Evolutionary conservation across 2,888 invertebrate species (phyloP).

Genomic region (Rhagium mordax): DNA sequence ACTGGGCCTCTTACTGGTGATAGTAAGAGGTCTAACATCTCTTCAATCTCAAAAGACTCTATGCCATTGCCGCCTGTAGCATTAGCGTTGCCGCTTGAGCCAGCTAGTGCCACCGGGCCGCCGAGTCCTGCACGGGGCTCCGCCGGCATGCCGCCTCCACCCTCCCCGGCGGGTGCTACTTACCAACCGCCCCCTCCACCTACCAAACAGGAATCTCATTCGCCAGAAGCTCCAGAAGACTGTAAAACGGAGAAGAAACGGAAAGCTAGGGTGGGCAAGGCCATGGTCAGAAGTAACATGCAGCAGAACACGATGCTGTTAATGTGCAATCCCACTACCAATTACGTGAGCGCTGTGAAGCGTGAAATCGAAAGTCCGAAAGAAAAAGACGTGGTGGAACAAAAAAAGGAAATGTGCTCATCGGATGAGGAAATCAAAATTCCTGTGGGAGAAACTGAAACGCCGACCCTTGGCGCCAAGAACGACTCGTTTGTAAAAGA

Average conservation of each 20-base stretch:
- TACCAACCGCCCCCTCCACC: slow-evolving; percentile 66
- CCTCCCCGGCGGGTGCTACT: slow-evolving; percentile 72
- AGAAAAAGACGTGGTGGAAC: slow-evolving; percentile 61
- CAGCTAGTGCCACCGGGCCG: slow-evolving; percentile 73
- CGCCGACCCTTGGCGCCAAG: slow-evolving; percentile 38
- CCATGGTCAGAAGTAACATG: slow-evolving; percentile 78
- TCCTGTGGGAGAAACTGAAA: slow-evolving; percentile 33
- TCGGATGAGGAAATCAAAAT: slow-evolving; percentile 49
- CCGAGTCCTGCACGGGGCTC: slow-evolving; percentile 81
- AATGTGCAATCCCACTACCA: slow-evolving; percentile 66
- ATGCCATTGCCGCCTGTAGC: slow-evolving; percentile 70
- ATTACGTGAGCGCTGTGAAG: slow-evolving; percentile 63
- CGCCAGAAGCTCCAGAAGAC: slow-evolving; percentile 54
- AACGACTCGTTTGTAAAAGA: slow-evolving; percentile 34
- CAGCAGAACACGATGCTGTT: slow-evolving; percentile 71
- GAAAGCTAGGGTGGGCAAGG: slow-evolving; percentile 76
- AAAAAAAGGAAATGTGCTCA: slow-evolving; percentile 54
- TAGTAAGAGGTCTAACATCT: slow-evolving; percentile 79
- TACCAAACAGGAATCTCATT: slow-evolving; percentile 57
- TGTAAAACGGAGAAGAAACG: slow-evolving; percentile 67
- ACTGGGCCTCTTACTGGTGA: slow-evolving; percentile 98
- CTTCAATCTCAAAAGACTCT: slow-evolving; percentile 67
- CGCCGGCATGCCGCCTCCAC: slow-evolving; percentile 77
- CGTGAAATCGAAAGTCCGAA: slow-evolving; percentile 69
- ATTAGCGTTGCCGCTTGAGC: slow-evolving; percentile 71